phyloP scores from a whole-genome alignment of 1,140 invertebrate species.

The Pygmarrhopalites habei region DNA sequence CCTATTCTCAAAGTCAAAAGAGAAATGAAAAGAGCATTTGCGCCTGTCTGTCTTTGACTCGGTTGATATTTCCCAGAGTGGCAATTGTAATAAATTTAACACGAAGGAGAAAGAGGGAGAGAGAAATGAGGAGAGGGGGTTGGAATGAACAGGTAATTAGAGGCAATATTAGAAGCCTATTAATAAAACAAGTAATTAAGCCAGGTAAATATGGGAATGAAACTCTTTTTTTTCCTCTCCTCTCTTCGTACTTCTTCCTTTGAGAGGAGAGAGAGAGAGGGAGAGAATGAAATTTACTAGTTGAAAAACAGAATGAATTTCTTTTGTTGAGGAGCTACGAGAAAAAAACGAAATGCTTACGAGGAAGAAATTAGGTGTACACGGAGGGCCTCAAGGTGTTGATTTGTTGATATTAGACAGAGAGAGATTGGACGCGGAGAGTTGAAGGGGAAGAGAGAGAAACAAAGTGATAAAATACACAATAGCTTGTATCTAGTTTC shows the following conservation, averaged over 20 bases:
- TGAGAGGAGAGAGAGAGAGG: neutral
- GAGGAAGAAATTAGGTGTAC: slow-evolving; percentile 5
- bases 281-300: too few relatives aligned
- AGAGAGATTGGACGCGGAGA: too few relatives aligned
- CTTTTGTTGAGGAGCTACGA: too few relatives aligned
- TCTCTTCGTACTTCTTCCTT: too few relatives aligned
- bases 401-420: slow-evolving; percentile 19
- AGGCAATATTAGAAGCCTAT: slow-evolving; percentile 7
- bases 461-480: slow-evolving; percentile 12
- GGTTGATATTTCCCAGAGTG: too few relatives aligned
- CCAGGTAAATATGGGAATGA: neutral
- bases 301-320: neutral
- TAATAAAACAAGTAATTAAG: slow-evolving; percentile 3
- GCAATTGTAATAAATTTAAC: too few relatives aligned
- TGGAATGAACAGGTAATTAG: slow-evolving; percentile 5
- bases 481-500: neutral
- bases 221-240: too few relatives aligned
- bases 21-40: too few relatives aligned
- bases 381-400: slow-evolving; percentile 19
- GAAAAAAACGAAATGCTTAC: too few relatives aligned
- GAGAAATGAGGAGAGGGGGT: neutral
- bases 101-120: too few relatives aligned
- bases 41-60: too few relatives aligned
- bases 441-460: neutral
- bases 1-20: too few relatives aligned